phyloP scores from a whole-genome alignment of 2,113 vertebrate species.

The Mobula birostris region DNA sequence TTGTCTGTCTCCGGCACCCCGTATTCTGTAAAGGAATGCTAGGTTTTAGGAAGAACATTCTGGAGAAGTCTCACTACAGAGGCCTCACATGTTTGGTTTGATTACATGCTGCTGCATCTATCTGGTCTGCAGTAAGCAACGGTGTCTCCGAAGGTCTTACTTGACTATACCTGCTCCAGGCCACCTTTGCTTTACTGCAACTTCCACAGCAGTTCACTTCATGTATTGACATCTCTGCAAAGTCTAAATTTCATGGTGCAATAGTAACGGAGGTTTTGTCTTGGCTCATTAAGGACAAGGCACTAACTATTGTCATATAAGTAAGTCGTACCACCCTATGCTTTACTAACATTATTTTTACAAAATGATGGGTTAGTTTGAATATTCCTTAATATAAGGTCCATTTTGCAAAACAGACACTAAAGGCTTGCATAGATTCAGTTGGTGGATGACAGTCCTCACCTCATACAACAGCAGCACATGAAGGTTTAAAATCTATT shows the following conservation, averaged over 20 bases:
- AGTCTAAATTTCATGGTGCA: not conserved
- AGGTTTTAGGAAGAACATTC: too few relatives aligned
- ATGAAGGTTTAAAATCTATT: not conserved
- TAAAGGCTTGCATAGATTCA: not conserved
- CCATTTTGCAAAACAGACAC: not conserved
- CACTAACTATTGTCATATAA: not conserved
- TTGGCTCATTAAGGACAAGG: not conserved
- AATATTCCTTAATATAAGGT: not conserved
- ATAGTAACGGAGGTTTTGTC: not conserved
- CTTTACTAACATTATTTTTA: not conserved
- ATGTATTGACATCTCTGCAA: not conserved
- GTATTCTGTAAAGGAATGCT: too few relatives aligned
- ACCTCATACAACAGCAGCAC: not conserved
- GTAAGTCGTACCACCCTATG: not conserved
- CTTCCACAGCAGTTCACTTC: too few relatives aligned
- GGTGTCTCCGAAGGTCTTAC: too few relatives aligned
- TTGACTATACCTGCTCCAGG: too few relatives aligned
- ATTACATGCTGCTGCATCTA: too few relatives aligned
- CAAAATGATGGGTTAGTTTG: not conserved
- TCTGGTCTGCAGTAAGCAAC: too few relatives aligned
- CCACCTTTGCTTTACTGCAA: too few relatives aligned
- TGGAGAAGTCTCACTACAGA: too few relatives aligned
- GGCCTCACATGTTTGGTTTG: too few relatives aligned
- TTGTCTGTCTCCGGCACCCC: too few relatives aligned
- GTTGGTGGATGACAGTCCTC: not conserved